phyloP scores from a whole-genome alignment of 2,797 vertebrate genomes.

The Spinus olivaceus region DNA sequence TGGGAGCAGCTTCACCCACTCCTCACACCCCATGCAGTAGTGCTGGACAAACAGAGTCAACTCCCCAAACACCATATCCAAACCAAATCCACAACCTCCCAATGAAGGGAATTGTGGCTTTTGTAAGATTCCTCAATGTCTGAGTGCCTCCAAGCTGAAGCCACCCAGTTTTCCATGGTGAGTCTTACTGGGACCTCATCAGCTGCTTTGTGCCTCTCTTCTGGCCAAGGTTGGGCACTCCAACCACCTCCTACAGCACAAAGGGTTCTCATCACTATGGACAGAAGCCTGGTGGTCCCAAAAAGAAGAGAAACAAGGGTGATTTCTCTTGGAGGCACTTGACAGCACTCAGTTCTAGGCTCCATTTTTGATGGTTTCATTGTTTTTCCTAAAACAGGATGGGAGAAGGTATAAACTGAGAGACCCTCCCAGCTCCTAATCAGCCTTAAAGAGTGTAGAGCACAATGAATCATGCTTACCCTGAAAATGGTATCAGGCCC shows the following conservation, averaged over 20 bases:
- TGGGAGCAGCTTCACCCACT: background rate
- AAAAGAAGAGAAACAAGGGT: background rate
- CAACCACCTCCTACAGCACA: background rate
- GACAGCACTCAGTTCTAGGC: background rate
- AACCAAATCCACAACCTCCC: background rate
- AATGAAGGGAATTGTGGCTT: background rate
- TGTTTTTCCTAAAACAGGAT: background rate
- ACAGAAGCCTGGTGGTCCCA: background rate
- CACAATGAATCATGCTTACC: constrained; percentile 25
- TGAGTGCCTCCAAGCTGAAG: background rate
- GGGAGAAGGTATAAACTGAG: background rate
- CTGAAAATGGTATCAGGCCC: background rate
- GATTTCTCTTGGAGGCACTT: background rate
- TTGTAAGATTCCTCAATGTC: background rate
- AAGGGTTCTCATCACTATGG: background rate
- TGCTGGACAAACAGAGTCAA: accelerated
- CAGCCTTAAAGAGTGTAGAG: background rate
- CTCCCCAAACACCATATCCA: background rate
- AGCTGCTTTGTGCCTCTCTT: background rate
- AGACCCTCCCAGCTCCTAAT: background rate
- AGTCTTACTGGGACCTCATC: background rate
- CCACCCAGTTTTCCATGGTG: background rate
- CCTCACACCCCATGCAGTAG: background rate
- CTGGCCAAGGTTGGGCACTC: background rate
- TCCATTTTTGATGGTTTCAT: background rate